Evolutionary conservation across 2,888 invertebrate genomes (phyloP), one percentile per base, ranked within the genome.

Genomic region (Andricus curvator): DNA sequence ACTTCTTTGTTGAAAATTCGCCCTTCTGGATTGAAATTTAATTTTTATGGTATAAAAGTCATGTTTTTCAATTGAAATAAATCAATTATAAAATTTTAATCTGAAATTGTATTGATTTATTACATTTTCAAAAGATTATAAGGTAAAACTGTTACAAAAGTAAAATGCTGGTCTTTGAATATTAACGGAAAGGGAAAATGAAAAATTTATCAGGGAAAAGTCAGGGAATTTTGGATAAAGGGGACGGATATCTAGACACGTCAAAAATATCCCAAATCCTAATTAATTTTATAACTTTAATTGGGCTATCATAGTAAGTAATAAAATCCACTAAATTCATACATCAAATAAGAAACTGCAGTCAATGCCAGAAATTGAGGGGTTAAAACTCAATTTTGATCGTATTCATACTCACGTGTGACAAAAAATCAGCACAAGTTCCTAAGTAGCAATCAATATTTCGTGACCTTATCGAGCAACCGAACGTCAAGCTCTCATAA

Each of bases 401-500:
- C 6, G 11, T 62, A 25, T 25, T 62, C 1, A 22, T 25, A 25
- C 22, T 25, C 4, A 62, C 13, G 6, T 25, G 62, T 62, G 62
- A 62, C 25, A 15, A 62, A 62, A 62, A 62, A 25, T 60, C 62
- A 65, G 65, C 33, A 37, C 20, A n/a, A 37, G 4, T 41, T 67
- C 37, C 11, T 33, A 67, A 67, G 66, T 9, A 20, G 66, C 11
- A 37, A 67, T 67, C 41, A 67, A 41, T 67, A 20, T 41, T n/a
- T n/a, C 37, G 0, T 67, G 66, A 41, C 37, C 56, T 56, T 56
- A 67, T 37, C n/a, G 20, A 37, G 66, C n/a, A 11, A 41, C 37
- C n/a, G n/a, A 66, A 66, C 41, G n/a, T 41, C 66, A 37, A 65
- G 33, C 65, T 65, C 65, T 65, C 65, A 66, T 66, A 66, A 66